Percentiles rank a stretch among this genome's conserved stretches.
These are phyloP conservation scores for Halocaridina rubra DNA, from an alignment of 2,888 invertebrate species.

Conservation along the genomic window DNA sequence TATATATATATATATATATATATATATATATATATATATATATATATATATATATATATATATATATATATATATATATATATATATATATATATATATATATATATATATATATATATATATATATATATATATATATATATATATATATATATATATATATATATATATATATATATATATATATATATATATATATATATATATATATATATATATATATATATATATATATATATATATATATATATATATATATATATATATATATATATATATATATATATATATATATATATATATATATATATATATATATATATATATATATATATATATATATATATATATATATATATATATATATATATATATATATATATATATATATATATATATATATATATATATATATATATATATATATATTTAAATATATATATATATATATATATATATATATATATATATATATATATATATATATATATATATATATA, in stretches of 20 bases:
- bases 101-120: conserved; percentile 2
- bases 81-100: background rate
- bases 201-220: too few relatives aligned
- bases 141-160: background rate
- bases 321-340: background rate
- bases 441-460: background rate
- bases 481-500: background rate
- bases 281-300: background rate
- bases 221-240: too few relatives aligned
- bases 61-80: background rate
- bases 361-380: background rate
- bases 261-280: too few relatives aligned
- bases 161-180: too few relatives aligned
- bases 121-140: background rate
- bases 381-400: background rate
- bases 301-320: background rate
- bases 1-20: background rate
- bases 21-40: background rate
- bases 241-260: too few relatives aligned
- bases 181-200: too few relatives aligned
- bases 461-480: background rate
- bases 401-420: background rate
- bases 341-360: background rate
- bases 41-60: background rate
- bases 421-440: background rate